Evolutionary conservation across 2,888 invertebrate species (phyloP).

Genomic region (Chaitophorus viminalis): DNA sequence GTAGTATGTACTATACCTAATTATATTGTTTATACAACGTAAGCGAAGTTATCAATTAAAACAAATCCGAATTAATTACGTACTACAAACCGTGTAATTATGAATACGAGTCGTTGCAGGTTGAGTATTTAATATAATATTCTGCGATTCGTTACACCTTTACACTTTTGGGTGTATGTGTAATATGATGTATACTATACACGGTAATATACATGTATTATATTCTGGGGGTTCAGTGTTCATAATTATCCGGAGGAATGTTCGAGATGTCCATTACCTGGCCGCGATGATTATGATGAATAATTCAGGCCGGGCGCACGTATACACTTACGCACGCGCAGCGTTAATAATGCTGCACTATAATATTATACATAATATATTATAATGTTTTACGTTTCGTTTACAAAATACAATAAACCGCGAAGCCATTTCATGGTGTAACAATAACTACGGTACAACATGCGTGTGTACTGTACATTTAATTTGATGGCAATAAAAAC

Average conservation of each 20-base stretch:
- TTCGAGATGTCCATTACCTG: not conserved
- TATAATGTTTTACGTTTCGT: not conserved
- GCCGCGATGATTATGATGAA: not conserved
- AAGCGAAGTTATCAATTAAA: not conserved
- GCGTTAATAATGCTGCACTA: too few relatives aligned
- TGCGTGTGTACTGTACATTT: not conserved
- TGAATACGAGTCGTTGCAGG: not conserved
- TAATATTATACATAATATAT: not conserved
- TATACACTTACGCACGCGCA: not conserved
- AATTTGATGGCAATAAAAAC: slow-evolving; percentile 1
- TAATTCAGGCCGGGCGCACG: not conserved
- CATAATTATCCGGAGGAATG: not conserved
- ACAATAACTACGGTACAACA: not conserved
- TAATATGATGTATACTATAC: too few relatives aligned
- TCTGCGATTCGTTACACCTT: slow-evolving; percentile 1
- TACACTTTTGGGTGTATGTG: slow-evolving; percentile 17
- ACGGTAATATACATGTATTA: too few relatives aligned
- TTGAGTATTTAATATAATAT: not conserved
- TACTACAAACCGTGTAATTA: not conserved
- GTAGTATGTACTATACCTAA: not conserved
- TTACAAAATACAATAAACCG: not conserved
- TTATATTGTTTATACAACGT: not conserved
- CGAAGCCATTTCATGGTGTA: not conserved
- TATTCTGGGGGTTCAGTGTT: not conserved
- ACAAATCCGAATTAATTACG: not conserved